Evolutionary conservation across 2,888 invertebrate genomes (phyloP).

Genomic region (Meteorus colon): DNA sequence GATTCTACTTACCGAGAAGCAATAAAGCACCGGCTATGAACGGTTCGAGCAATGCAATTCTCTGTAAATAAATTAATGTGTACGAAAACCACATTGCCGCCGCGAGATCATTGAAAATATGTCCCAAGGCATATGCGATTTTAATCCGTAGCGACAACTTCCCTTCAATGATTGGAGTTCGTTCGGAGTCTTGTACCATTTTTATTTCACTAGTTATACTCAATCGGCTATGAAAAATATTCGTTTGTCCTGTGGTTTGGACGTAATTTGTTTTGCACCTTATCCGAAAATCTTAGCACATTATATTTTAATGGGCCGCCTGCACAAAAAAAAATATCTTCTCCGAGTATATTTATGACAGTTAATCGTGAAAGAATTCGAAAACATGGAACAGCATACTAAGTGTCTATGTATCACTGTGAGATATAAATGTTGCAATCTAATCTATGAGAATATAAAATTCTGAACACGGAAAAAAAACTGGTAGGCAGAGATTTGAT

Average conservation of each 20-base stretch:
- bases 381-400: slow-evolving; percentile 10
- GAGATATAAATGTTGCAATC: background rate
- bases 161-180: slow-evolving; percentile 58
- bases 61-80: slow-evolving; percentile 72
- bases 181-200: slow-evolving; percentile 54
- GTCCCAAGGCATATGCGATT: slow-evolving; percentile 71
- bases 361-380: background rate
- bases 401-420: background rate
- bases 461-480: background rate
- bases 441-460: background rate
- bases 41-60: slow-evolving; percentile 66
- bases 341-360: background rate
- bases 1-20: slow-evolving; percentile 61
- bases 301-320: background rate
- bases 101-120: slow-evolving; percentile 74
- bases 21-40: slow-evolving; percentile 67
- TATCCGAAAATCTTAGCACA: background rate
- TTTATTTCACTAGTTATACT: slow-evolving; percentile 9
- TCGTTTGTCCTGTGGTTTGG: background rate
- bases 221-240: slow-evolving; percentile 1
- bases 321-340: background rate
- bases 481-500: too few relatives aligned
- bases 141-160: slow-evolving; percentile 60
- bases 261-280: background rate
- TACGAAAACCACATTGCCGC: slow-evolving; percentile 75